Evolutionary conservation across 1,140 invertebrate genomes (phyloP), one percentile per base, ranked within the genome.

Genomic region (Rhopalosiphum maidis): DNA sequence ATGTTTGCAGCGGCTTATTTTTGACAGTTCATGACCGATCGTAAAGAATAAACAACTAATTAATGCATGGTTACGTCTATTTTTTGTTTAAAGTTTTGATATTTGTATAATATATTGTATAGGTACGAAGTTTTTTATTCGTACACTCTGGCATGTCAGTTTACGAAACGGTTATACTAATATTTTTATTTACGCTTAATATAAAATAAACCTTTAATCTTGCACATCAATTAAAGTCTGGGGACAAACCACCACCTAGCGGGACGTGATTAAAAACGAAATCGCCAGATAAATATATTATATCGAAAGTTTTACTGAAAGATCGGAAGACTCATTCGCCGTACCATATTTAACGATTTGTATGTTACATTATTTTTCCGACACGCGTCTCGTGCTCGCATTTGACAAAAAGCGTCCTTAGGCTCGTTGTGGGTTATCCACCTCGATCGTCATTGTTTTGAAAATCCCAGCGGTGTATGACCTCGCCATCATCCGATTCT

Each of bases 371-470:
- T 18, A 77, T n/a, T 9, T 77, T 35, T 77, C 60, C n/a, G n/a
- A n/a, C 60, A 77, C 30, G 60, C 60, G 60, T 30, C 7, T 68
- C 30, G 60, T 9, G 60, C 3, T n/a, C 30, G 60, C 30, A 77
- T 77, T 77, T 89, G 22, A 51, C 46, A 37, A 54, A 88, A 89
- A 88, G 22, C 43, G 41, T 77, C 91, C 46, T 54, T 41, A 92
- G 91, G 91, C 82, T 82, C 18, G 83, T 92, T 41, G 30, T 25
- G 43, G 77, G 91, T 92, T 85, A 92, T 92, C 46, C 35, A 83
- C 91, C 91, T 92, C 91, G 82, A 54, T 51, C 15, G 60, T 77
- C 68, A 92, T 92, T 92, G 82, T 92, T 92, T 54, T 51, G 91
- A 51, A 23, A 82, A 35, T 60, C 46, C 5, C 77, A 30, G 43